Base-by-base conservation (phyloP, 2,113 vertebrate genomes). In the Nycticorax nycticorax region DNA sequence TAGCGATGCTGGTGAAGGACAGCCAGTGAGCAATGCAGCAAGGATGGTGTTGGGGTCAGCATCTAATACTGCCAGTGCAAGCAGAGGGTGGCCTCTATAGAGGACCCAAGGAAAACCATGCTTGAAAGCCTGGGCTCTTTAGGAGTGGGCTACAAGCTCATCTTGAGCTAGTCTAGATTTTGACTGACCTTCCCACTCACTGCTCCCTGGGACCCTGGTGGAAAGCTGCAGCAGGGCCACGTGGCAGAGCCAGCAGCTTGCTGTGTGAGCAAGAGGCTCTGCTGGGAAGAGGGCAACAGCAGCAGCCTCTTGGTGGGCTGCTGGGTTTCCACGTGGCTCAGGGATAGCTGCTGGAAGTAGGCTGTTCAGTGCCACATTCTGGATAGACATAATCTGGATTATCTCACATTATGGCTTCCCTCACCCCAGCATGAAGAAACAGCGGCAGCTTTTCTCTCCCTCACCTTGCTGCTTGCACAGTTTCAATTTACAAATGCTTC, bases 301-400 rank as follows among this genome's bases (percentile, higher is more conserved):
- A 67, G 83, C 80, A 80, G 89, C n/a, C 43, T 88, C 84, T 72
- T 12, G 5, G 35, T 81, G 89, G 62, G n/a, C 84, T 76, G 89
- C 8, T 0, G 0, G 26, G 6, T 45, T 87, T 56, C 76, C 76
- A 64, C 5, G 1, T 7, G 13, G 66, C 71, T 92, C 57, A 39
- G 69, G 39, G 66, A 52, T 7, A 72, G 84, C 66, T 93, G 77
- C 35, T 95, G 83, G 76, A 72, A 92, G 62, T 2, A 89, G 73
- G 76, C 68, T 32, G 3, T 74, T 93, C 53, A 85, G 37, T 89
- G 84, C 75, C 79, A 91, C 4, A 0, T 74, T 90, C 79, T 64
- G 79, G 47, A 48, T 50, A 62, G 89, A 64, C 93, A 79, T 91
- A 95, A 95, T 96, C 93, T 88, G 84, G 68, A 96, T 94, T 87